Conservation (phyloP, 2,113 vertebrate genomes). For the Nesoenas mayeri region DNA sequence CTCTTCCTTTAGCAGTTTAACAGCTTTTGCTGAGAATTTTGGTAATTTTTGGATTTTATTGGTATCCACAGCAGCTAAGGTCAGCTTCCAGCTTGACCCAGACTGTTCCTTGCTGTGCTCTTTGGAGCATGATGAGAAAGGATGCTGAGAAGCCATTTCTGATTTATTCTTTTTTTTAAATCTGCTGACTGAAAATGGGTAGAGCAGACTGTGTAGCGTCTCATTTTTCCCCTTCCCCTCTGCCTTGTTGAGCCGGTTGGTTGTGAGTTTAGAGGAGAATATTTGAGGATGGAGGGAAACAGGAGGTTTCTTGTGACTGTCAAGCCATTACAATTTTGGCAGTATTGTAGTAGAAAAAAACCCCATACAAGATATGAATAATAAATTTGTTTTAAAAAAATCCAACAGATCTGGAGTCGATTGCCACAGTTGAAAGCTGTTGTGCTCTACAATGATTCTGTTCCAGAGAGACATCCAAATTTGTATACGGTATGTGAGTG, state of each 20-base stretch:
- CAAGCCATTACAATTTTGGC: neutral
- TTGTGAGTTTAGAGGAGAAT: neutral
- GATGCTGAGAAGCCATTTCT: neutral
- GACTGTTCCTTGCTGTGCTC: neutral
- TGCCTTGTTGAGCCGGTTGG: neutral
- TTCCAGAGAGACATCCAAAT: slow-evolving; percentile 65
- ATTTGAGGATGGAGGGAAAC: neutral
- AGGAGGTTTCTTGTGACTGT: neutral
- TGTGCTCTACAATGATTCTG: slow-evolving; percentile 78
- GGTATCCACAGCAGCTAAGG: neutral
- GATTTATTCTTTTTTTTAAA: neutral
- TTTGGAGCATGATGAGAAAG: neutral
- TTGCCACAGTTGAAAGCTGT: slow-evolving; percentile 86
- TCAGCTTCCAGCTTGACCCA: neutral
- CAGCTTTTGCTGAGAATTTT: neutral
- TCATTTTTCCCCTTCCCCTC: neutral
- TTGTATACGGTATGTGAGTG: slow-evolving; percentile 78
- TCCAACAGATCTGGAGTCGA: slow-evolving; percentile 76
- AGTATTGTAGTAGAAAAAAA: neutral
- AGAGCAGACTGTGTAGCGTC: neutral
- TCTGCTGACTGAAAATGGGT: neutral
- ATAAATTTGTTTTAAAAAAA: neutral
- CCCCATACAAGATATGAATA: neutral
- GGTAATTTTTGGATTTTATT: neutral
- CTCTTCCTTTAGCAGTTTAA: neutral